phyloP scores from a whole-genome alignment of 2,888 invertebrate genomes.

The Spodoptera littoralis region DNA sequence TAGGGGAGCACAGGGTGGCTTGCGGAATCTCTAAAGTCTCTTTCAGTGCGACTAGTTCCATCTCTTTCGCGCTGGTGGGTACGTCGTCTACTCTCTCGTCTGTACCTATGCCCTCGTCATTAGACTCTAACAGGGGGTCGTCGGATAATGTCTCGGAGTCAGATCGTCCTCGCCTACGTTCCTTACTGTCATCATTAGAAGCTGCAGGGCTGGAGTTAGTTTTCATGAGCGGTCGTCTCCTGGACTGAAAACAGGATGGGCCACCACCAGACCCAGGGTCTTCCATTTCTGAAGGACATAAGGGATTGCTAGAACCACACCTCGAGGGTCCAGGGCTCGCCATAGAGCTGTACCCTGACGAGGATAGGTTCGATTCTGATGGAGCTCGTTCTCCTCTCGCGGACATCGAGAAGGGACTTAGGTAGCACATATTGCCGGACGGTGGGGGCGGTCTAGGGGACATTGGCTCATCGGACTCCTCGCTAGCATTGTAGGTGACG shows the following conservation, averaged over 20 bases:
- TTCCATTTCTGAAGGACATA: constrained; percentile 93
- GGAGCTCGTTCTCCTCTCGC: constrained; percentile 92
- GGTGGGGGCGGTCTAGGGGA: constrained; percentile 90
- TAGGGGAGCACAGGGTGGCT: constrained; percentile 80
- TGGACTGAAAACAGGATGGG: constrained; percentile 83
- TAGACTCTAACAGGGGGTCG: constrained; percentile 91
- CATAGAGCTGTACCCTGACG: constrained; percentile 95
- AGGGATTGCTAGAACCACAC: constrained; percentile 94
- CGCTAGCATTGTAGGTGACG: constrained; percentile 93
- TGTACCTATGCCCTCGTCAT: constrained; percentile 94
- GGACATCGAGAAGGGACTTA: constrained; percentile 94
- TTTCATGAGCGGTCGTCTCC: constrained; percentile 90
- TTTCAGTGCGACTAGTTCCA: constrained; percentile 82
- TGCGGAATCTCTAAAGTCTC: constrained; percentile 84
- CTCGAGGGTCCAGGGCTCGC: constrained; percentile 95
- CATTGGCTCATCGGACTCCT: constrained; percentile 93
- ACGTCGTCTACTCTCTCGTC: constrained; percentile 93
- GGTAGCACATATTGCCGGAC: constrained; percentile 91
- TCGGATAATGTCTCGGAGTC: constrained; percentile 93
- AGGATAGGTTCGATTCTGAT: constrained; percentile 94
- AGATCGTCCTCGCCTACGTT: constrained; percentile 90
- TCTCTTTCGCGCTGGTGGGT: constrained; percentile 91
- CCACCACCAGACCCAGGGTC: constrained; percentile 91
- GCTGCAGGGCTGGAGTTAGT: constrained; percentile 87
- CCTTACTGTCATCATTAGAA: constrained; percentile 82